Percentiles rank a stretch among this genome's conserved stretches.
Conservation (phyloP, 2,888 invertebrate species). For the Salticus scenicus region DNA sequence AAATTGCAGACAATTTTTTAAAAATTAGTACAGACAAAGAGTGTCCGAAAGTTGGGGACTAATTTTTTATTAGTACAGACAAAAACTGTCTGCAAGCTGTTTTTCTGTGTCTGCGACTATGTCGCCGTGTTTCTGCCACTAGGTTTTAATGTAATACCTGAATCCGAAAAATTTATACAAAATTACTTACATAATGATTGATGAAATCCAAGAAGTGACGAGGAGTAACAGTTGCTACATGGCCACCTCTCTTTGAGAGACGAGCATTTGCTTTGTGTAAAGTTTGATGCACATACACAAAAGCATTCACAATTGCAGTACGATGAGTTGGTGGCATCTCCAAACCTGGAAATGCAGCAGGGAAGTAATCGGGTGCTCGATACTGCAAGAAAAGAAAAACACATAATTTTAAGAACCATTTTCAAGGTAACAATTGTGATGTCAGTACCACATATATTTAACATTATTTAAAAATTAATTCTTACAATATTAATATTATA, state of each 20-base stretch:
- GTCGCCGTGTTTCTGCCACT: too few species aligned
- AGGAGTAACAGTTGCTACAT: slow-evolving; percentile 98
- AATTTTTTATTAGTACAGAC: too few species aligned
- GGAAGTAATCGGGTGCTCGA: slow-evolving; percentile 92
- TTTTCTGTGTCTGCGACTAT: too few species aligned
- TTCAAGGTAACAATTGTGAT: neutral
- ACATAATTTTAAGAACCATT: too few species aligned
- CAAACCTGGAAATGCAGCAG: slow-evolving; percentile 87
- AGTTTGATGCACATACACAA: slow-evolving; percentile 98
- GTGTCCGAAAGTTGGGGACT: too few species aligned
- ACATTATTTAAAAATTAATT: neutral
- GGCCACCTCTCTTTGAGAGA: slow-evolving; percentile 91
- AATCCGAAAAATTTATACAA: too few species aligned
- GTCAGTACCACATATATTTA: neutral
- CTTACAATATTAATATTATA: too few species aligned
- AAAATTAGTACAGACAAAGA: too few species aligned
- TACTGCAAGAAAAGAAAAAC: slow-evolving; percentile 78
- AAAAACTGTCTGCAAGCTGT: too few species aligned
- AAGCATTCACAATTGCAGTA: slow-evolving; percentile 98
- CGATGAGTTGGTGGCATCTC: slow-evolving; percentile 84
- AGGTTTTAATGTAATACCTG: too few species aligned
- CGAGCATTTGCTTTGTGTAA: slow-evolving; percentile 94
- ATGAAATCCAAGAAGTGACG: slow-evolving; percentile 99
- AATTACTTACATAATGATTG: slow-evolving; percentile 89
- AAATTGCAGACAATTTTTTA: too few species aligned